These are phyloP conservation scores for Prunella himalayana DNA, from an alignment of 2,113 vertebrate genomes.

Conservation along the genomic window DNA sequence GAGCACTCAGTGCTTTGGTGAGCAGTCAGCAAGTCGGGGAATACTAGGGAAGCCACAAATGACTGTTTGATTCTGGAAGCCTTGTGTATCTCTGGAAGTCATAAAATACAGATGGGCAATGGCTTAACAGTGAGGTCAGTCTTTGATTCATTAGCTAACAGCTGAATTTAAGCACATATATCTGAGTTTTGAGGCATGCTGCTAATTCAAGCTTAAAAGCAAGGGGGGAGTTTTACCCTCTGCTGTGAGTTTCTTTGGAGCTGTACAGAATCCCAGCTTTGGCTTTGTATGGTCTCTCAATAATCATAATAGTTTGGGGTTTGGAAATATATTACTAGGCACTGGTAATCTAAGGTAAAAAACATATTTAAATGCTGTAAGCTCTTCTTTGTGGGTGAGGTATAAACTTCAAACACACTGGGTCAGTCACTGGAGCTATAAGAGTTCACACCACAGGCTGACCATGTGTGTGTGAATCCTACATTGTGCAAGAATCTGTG, in stretches of 20 bases:
- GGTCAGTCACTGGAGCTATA: background rate
- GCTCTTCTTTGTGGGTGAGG: background rate
- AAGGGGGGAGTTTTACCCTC: background rate
- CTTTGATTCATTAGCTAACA: constrained; percentile 16
- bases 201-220: background rate
- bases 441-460: background rate
- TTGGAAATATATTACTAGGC: background rate
- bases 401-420: background rate
- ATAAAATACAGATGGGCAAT: constrained; percentile 48
- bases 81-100: constrained; percentile 30
- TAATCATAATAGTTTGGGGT: background rate
- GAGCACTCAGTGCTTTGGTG: background rate
- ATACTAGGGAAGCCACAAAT: constrained; percentile 5
- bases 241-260: background rate
- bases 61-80: constrained; percentile 13
- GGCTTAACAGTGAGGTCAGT: constrained; percentile 11
- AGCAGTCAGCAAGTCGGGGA: background rate
- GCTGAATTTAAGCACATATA: background rate
- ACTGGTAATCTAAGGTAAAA: background rate
- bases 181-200: background rate
- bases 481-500: background rate
- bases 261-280: background rate
- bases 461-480: background rate
- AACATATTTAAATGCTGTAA: background rate
- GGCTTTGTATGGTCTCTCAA: background rate